These are phyloP conservation scores for Aleiodes alternator DNA, from an alignment of 2,888 invertebrate species.

Conservation along the genomic window DNA sequence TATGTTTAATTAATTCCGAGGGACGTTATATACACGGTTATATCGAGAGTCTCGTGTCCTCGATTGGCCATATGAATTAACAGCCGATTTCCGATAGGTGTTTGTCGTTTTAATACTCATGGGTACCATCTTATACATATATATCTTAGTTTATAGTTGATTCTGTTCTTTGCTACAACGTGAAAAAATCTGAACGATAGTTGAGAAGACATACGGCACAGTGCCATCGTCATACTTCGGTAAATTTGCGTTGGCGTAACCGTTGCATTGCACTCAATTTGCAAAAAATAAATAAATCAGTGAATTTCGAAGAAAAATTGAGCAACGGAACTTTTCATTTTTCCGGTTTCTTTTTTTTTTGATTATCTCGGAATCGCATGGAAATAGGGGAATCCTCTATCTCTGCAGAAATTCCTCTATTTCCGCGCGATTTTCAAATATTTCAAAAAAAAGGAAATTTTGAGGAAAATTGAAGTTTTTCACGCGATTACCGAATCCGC, in stretches of 20 bases:
- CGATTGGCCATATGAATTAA: constrained; percentile 50
- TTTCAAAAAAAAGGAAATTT: too few species aligned
- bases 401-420: not conserved
- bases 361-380: not conserved
- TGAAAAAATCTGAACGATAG: not conserved
- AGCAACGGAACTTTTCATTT: constrained; percentile 53
- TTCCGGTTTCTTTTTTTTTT: constrained; percentile 12
- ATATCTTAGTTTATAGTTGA: constrained; percentile 35
- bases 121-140: constrained; percentile 41
- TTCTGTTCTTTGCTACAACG: not conserved
- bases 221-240: constrained; percentile 51
- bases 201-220: not conserved
- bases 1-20: constrained; percentile 57
- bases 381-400: not conserved
- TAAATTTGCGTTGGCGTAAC: constrained; percentile 54
- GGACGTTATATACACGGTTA: constrained; percentile 52
- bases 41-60: constrained; percentile 51
- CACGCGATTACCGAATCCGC: too few species aligned
- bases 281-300: constrained; percentile 17
- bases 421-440: not conserved
- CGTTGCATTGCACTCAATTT: constrained; percentile 43
- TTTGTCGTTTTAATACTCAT: constrained; percentile 39
- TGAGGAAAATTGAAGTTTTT: too few species aligned
- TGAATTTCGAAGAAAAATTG: constrained; percentile 15
- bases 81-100: constrained; percentile 51